Percentiles rank a stretch among this genome's conserved stretches.
Evolutionary conservation across 2,797 vertebrate species (phyloP).

Genomic region (Antennarius maculatus): DNA sequence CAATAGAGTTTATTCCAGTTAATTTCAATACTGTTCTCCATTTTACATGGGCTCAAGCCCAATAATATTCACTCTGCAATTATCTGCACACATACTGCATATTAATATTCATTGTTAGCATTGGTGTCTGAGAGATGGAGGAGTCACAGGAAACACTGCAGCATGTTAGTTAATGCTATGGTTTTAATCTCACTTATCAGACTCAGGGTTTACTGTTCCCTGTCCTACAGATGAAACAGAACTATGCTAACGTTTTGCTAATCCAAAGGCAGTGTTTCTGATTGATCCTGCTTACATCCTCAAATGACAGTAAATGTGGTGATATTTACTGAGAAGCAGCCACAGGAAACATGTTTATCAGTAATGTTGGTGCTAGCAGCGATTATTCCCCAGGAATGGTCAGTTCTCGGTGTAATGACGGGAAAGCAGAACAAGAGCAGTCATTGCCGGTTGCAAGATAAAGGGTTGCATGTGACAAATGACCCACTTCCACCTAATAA

Average conservation of each 20-base stretch:
- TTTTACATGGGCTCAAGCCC: background rate
- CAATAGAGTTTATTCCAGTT: background rate
- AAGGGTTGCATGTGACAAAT: background rate
- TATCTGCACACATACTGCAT: background rate
- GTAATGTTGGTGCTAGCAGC: background rate
- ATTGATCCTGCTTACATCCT: too few species aligned
- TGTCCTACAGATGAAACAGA: background rate
- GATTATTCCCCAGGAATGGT: background rate
- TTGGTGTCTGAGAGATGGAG: conserved; percentile 6
- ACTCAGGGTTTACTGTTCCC: background rate
- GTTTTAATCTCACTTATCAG: conserved; percentile 15
- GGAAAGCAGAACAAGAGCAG: too few species aligned
- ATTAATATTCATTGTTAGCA: conserved; percentile 3
- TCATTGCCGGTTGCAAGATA: background rate
- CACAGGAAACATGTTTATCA: background rate
- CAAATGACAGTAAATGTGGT: background rate
- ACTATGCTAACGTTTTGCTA: background rate
- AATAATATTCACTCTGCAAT: conserved; percentile 1
- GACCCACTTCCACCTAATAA: background rate
- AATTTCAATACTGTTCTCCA: background rate
- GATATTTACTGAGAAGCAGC: background rate
- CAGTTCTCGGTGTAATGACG: background rate
- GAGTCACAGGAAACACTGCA: conserved; percentile 11
- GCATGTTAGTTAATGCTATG: conserved; percentile 11
- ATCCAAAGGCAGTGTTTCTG: background rate